phyloP scores from a whole-genome alignment of 2,113 vertebrate species.

The Cryptoleucopteryx plumbea region DNA sequence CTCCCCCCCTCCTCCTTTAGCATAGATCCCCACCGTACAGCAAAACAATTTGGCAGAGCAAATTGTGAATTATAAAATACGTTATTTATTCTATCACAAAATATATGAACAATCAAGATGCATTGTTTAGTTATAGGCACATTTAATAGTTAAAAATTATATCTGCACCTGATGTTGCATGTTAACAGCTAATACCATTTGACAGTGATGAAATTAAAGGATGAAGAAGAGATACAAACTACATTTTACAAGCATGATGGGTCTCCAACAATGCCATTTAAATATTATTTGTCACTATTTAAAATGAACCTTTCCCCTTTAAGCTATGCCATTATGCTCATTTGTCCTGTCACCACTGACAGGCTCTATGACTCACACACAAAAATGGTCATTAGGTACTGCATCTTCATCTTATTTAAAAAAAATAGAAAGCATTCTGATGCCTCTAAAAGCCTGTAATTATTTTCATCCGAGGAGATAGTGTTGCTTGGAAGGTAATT shows the following conservation, averaged over 20 bases:
- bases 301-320: slow-evolving; percentile 91
- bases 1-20: background rate
- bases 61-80: slow-evolving; percentile 54
- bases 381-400: slow-evolving; percentile 98
- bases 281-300: slow-evolving; percentile 91
- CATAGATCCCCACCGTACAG: slow-evolving; percentile 17
- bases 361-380: slow-evolving; percentile 96
- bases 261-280: slow-evolving; percentile 94
- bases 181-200: slow-evolving; percentile 80
- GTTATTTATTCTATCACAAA: slow-evolving; percentile 57
- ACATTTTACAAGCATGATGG: slow-evolving; percentile 95
- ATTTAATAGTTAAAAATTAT: slow-evolving; percentile 81
- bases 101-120: slow-evolving; percentile 72
- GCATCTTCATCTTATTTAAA: slow-evolving; percentile 93
- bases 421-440: slow-evolving; percentile 91
- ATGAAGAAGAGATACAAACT: slow-evolving; percentile 83
- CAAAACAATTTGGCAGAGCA: slow-evolving; percentile 36
- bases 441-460: slow-evolving; percentile 97
- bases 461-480: slow-evolving; percentile 97
- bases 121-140: slow-evolving; percentile 74
- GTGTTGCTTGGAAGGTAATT: slow-evolving; percentile 97
- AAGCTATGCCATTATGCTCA: slow-evolving; percentile 95
- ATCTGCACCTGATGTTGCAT: slow-evolving; percentile 81
- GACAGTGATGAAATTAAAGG: slow-evolving; percentile 84
- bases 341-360: slow-evolving; percentile 97